Evolutionary conservation across 2,888 invertebrate species (phyloP), one percentile per base, ranked within the genome.

Genomic region (Himalopsyche anomala): DNA sequence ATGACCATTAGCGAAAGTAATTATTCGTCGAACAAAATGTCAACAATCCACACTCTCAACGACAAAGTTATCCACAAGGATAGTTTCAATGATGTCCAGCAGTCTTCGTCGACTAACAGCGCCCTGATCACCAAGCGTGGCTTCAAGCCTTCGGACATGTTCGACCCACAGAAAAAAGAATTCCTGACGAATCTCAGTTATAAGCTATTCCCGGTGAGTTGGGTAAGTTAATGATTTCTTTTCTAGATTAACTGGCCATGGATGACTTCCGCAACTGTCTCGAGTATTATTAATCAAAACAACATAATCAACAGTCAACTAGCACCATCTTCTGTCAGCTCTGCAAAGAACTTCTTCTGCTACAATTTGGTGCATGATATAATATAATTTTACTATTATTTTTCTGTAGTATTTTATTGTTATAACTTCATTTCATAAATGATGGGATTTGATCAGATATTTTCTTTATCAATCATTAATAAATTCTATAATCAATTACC

Each of bases 61-160:
- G 93, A 93, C 90, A 90, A 93, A 45, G 91, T 93, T 74, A 90
- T 93, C 5, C 93, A 93, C 82, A 90, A 91, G 55, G 93, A 93
- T 89, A 93, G 91, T 90, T 93, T 91, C 89, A 92, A 93, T 85
- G 93, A 93, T 89, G 91, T 91, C 87, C 92, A 93, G 89, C 93
- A 92, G 87, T 93, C 94, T 0, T 92, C 92, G 19, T 92, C 92
- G 38, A 91, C 92, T 84, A 91, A 92, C 89, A 95, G 95, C 90
- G 93, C 95, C 19, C 93, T 96, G 87, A 94, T 96, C 90, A 95
- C 94, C 83, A 94, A 94, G 89, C 94, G 97, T 51, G 97, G 97
- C 55, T 97, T 96, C 92, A 97, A 96, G 90, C 97, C 97, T 1
- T 97, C 97, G 3, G 97, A 98, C 92, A 94, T 95, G 91, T 95